A percentile compares a stretch with the other conserved stretches of the same genome.
Conservation (phyloP, 2,113 vertebrate species). For the Equus przewalskii region DNA sequence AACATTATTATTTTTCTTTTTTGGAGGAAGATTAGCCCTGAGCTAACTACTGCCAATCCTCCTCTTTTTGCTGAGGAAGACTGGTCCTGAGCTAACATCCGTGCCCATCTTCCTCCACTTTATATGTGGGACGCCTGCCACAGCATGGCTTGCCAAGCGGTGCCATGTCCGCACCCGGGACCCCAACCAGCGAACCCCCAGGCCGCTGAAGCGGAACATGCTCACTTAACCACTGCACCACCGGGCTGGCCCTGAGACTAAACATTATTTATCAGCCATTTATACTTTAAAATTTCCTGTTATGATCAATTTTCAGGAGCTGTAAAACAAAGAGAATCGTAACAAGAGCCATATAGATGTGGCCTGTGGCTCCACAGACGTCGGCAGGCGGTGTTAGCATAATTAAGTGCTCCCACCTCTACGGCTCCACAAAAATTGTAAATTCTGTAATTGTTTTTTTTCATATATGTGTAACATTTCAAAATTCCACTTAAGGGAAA, state of each 20-base stretch:
- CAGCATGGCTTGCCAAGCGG: no score
- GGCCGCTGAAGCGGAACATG: no score
- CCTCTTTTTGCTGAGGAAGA: no score
- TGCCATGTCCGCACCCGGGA: no score
- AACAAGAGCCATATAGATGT: neutral
- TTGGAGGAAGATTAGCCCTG: no score
- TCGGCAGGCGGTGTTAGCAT: neutral
- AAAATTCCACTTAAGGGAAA: neutral
- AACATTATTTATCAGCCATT: neutral
- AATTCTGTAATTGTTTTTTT: neutral
- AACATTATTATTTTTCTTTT: neutral
- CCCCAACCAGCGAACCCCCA: no score
- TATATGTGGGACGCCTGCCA: no score
- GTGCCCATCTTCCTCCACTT: no score
- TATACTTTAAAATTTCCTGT: neutral
- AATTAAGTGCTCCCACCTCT: neutral
- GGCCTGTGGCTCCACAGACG: neutral
- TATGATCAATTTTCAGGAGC: neutral
- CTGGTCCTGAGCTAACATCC: no score
- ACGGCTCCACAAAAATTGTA: neutral
- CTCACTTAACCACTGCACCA: no score
- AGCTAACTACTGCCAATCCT: no score
- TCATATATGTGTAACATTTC: neutral
- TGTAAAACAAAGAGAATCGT: slow-evolving; percentile 3
- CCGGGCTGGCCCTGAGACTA: neutral